A percentile compares a stretch with the other conserved stretches of the same genome.
These are phyloP conservation scores for Cyrtonyx montezumae DNA, from an alignment of 2,113 vertebrate species.

Conservation along the genomic window DNA sequence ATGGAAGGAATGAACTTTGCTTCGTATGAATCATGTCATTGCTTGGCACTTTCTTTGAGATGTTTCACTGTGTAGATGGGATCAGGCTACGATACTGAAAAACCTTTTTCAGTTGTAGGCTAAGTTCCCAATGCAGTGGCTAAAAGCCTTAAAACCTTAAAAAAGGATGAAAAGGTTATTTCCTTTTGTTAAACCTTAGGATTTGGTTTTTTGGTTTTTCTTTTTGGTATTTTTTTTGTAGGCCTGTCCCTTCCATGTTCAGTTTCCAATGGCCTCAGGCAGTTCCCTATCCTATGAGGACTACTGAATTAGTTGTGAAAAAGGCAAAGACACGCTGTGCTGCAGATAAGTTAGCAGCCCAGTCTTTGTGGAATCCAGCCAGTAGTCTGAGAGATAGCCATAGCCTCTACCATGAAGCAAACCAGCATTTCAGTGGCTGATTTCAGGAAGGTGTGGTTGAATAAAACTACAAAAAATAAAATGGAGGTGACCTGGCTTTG, in stretches of 20 bases:
- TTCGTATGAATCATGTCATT: not conserved
- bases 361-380: not conserved
- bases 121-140: not conserved
- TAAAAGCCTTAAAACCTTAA: conserved; percentile 38
- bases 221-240: not conserved
- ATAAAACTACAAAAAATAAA: not conserved
- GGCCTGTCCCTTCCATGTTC: not conserved
- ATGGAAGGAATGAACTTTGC: not conserved
- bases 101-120: not conserved
- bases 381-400: not conserved
- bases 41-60: not conserved
- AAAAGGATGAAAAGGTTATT: not conserved
- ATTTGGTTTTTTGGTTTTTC: not conserved
- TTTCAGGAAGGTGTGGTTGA: not conserved
- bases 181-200: not conserved
- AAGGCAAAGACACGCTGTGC: not conserved
- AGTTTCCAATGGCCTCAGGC: not conserved
- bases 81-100: not conserved
- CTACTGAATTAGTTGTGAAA: not conserved
- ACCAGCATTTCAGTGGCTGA: too few relatives aligned
- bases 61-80: not conserved
- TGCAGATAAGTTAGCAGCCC: not conserved
- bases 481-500: not conserved
- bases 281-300: not conserved
- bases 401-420: not conserved